A percentile compares a stretch with the other conserved stretches of the same genome.
Evolutionary conservation across 2,113 vertebrate genomes (phyloP).

Genomic region (Dryoscopus gambensis): DNA sequence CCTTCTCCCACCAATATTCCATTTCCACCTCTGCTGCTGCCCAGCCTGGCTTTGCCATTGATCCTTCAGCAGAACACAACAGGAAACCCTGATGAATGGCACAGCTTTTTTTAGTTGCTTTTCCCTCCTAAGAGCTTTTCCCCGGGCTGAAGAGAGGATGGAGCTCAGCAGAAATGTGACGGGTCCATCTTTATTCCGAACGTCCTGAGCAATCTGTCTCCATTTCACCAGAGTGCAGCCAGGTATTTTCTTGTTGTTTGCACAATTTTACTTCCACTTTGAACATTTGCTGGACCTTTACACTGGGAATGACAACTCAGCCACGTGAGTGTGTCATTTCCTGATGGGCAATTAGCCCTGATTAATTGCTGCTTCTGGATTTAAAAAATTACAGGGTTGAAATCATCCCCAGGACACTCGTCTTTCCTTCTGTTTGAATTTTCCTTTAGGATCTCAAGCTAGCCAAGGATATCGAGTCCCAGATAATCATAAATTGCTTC

Average conservation of each 20-base stretch:
- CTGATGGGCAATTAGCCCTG: background rate
- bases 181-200: background rate
- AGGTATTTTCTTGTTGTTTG: constrained; percentile 21
- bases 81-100: background rate
- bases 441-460: background rate
- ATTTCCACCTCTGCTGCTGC: background rate
- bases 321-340: background rate
- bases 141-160: background rate
- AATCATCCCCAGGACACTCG: background rate
- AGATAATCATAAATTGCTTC: background rate
- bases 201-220: background rate
- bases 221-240: background rate
- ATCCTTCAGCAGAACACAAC: background rate
- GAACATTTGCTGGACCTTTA: constrained; percentile 24
- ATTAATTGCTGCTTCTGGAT: background rate
- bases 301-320: constrained; percentile 37
- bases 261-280: constrained; percentile 34
- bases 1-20: background rate
- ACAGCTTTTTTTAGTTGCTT: background rate
- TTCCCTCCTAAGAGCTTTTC: constrained; percentile 10
- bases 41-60: background rate
- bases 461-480: background rate
- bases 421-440: background rate
- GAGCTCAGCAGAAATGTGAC: background rate
- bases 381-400: background rate